Conservation (phyloP, 2,113 vertebrate genomes). For the Halichoeres trimaculatus region DNA sequence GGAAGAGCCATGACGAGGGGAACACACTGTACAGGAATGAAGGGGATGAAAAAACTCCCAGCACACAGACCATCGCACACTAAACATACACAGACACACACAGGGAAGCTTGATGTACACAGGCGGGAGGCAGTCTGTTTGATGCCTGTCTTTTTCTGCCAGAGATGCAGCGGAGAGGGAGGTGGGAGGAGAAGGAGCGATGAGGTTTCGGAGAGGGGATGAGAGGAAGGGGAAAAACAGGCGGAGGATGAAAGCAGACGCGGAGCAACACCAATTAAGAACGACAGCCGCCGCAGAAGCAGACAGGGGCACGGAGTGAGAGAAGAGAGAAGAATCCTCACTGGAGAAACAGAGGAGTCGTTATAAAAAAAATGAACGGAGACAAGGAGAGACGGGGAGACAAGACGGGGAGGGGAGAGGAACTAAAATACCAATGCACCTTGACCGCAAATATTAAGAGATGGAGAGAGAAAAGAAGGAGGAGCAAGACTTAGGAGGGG, state of each 20-base stretch:
- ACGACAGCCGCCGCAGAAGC: slow-evolving; percentile 69
- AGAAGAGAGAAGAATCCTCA: slow-evolving; percentile 45
- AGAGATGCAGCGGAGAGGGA: slow-evolving; percentile 48
- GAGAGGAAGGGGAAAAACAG: slow-evolving; percentile 15
- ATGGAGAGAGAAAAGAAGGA: slow-evolving; percentile 12
- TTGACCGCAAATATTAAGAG: slow-evolving; percentile 43
- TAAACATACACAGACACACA: slow-evolving; percentile 17
- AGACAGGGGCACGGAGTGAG: slow-evolving; percentile 52
- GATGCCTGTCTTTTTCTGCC: slow-evolving; percentile 65
- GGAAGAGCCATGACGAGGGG: slow-evolving; percentile 30
- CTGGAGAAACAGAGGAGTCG: slow-evolving; percentile 38
- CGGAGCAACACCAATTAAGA: slow-evolving; percentile 75
- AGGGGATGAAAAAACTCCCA: slow-evolving; percentile 32
- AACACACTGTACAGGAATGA: slow-evolving; percentile 52
- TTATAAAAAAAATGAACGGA: slow-evolving; percentile 32
- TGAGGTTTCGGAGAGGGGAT: not conserved
- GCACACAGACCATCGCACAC: slow-evolving; percentile 11
- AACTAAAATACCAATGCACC: slow-evolving; percentile 38
- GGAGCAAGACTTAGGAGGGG: not conserved
- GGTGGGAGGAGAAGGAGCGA: slow-evolving; percentile 32
- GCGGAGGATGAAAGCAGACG: slow-evolving; percentile 69
- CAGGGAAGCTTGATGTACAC: slow-evolving; percentile 42
- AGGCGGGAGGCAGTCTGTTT: slow-evolving; percentile 54
- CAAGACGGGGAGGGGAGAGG: not conserved
- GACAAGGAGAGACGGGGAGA: slow-evolving; percentile 23